Evolutionary conservation across 2,797 vertebrate genomes (phyloP).

Genomic region (Pogonophryne albipinna): DNA sequence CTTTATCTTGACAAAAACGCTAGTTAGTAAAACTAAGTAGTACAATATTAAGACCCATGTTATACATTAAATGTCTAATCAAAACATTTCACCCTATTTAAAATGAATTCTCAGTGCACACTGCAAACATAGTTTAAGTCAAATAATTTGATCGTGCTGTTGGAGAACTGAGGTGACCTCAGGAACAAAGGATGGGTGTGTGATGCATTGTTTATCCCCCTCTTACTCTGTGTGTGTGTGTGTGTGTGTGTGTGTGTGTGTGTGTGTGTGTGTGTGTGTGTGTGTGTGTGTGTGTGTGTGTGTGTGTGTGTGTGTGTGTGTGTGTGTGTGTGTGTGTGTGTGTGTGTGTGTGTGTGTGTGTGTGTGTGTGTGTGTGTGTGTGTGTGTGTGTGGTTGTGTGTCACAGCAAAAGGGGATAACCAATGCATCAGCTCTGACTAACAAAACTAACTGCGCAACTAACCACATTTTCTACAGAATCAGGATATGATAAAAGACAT

Average conservation of each 20-base stretch:
- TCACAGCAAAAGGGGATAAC: conserved; percentile 9
- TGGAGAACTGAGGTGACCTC: neutral
- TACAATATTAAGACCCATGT: neutral
- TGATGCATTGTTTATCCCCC: neutral
- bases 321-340: neutral
- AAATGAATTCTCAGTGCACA: neutral
- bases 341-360: too few species aligned
- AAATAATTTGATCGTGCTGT: neutral
- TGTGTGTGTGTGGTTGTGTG: neutral
- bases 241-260: too few species aligned
- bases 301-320: too few species aligned
- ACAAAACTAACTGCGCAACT: conserved; percentile 33
- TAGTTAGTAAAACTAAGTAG: neutral
- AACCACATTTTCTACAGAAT: conserved; percentile 36
- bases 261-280: too few species aligned
- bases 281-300: neutral
- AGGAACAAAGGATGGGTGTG: neutral
- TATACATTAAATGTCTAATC: neutral
- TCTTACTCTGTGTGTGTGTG: neutral
- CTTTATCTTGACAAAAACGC: neutral
- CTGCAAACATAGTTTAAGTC: neutral
- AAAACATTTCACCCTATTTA: neutral
- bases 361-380: too few species aligned
- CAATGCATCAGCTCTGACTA: conserved; percentile 29
- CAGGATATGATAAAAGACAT: conserved; percentile 22